phyloP scores from a whole-genome alignment of 2,797 vertebrate species.

The Xiphorhynchus erythropygius region DNA sequence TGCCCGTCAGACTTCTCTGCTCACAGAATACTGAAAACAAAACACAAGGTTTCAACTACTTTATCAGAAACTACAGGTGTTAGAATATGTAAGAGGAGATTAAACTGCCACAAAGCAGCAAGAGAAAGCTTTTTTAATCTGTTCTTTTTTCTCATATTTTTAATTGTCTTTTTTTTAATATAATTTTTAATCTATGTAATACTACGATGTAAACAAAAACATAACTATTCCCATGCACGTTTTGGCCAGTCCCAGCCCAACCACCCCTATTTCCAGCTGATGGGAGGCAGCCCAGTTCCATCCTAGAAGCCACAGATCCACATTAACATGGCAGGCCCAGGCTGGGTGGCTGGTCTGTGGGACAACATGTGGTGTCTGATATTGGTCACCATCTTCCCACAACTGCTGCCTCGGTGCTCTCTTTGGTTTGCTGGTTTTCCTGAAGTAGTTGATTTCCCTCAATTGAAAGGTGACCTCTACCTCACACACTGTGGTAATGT shows the following conservation, averaged over 20 bases:
- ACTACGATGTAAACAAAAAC: neutral
- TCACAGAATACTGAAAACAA: slow-evolving; percentile 1
- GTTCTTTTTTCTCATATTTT: neutral
- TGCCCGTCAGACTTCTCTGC: neutral
- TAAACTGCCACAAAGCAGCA: neutral
- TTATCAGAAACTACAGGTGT: neutral
- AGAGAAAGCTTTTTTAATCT: neutral
- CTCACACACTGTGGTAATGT: neutral
- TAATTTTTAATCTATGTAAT: neutral
- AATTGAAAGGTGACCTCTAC: neutral
- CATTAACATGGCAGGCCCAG: fast-evolving
- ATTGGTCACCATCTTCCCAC: neutral
- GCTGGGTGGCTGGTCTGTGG: neutral
- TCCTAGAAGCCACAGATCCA: neutral
- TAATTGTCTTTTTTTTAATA: too few relatives aligned
- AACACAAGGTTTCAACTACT: neutral
- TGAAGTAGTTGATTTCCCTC: neutral
- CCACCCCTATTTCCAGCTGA: neutral
- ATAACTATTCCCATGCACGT: neutral
- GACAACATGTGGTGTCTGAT: neutral
- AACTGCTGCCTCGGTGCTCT: neutral
- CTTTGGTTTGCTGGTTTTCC: neutral
- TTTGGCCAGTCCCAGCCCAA: neutral
- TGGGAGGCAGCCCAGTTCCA: neutral
- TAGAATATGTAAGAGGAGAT: neutral